Evolutionary conservation across 1,140 invertebrate species (phyloP), one percentile per base, ranked within the genome.

Genomic region (Drosophila azteca): DNA sequence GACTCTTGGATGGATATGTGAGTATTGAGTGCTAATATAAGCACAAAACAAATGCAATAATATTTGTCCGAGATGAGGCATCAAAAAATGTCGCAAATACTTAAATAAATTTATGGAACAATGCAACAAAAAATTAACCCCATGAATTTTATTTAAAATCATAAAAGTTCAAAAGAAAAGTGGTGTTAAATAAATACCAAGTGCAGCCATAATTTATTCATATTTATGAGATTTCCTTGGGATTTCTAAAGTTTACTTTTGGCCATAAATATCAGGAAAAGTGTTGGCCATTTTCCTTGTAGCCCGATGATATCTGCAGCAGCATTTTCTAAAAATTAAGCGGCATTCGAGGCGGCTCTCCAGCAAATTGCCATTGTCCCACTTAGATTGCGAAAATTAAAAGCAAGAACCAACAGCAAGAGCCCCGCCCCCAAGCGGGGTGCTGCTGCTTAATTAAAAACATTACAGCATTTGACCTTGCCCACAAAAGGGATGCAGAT

Each of bases 401-500:
- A 55, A 76, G 61, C 31, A 75, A 65, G 48, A 65, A 62, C 63
- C 44, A 51, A 59, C 63, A 51, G 54, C 63, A 46, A 55, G 45
- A 39, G 4, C 9, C 35, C 9, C 35, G 3, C 9, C 35, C 11
- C 64, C 17, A 51, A 54, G 46, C 57, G 41, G 39, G 17, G 4
- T 39, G 2, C 52, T 67, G 44, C 45, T 72, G 49, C 70, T 60
- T 84, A 83, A 79, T 83, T 79, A 79, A 83, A 82, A 83, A 50
- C 77, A 79, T 79, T 83, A 83, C 62, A 64, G 46, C 54, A 44
- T 48, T 66, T 83, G 70, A 79, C 79, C 79, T 75, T 79, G 59
- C 35, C 49, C 22, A 55, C 41, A 20, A 39, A 22, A 8, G 1
- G 9, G 15, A 0, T 29, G 4, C n/a, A n/a, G n/a, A n/a, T n/a